These are phyloP conservation scores for Hydraecia micacea DNA, from an alignment of 2,888 invertebrate genomes.

Conservation along the genomic window DNA sequence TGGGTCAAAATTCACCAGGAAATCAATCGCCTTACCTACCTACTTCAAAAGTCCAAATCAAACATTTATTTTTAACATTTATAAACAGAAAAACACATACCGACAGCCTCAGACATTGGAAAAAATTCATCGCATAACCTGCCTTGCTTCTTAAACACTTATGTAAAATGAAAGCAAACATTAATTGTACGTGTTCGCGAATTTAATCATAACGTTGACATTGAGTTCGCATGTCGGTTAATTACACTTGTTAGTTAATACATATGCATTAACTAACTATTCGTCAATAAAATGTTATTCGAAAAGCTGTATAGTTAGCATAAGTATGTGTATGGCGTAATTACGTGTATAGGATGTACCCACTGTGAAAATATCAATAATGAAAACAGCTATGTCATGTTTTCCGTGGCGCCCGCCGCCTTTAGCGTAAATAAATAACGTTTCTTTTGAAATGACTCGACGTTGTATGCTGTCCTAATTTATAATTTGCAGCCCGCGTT, in stretches of 20 bases:
- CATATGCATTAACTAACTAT: slow-evolving; percentile 39
- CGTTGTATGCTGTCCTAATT: slow-evolving; percentile 29
- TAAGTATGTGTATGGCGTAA: not conserved
- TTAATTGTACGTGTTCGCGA: slow-evolving; percentile 27
- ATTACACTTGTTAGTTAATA: slow-evolving; percentile 31
- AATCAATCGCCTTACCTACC: not conserved
- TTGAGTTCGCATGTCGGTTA: slow-evolving; percentile 44
- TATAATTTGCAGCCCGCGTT: slow-evolving; percentile 31
- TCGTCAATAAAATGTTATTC: slow-evolving; percentile 36
- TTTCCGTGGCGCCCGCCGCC: slow-evolving; percentile 54
- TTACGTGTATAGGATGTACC: slow-evolving; percentile 7
- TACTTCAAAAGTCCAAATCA: slow-evolving; percentile 5
- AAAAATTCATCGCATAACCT: not conserved
- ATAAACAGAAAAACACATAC: not conserved
- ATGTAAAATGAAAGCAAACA: slow-evolving; percentile 39
- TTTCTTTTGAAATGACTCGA: slow-evolving; percentile 39
- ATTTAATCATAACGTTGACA: slow-evolving; percentile 45
- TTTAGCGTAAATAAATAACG: slow-evolving; percentile 37
- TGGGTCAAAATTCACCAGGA: not conserved
- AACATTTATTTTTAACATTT: not conserved
- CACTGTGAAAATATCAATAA: slow-evolving; percentile 62
- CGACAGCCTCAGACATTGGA: not conserved
- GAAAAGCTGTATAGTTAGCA: slow-evolving; percentile 12
- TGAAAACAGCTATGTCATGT: slow-evolving; percentile 70
- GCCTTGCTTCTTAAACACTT: slow-evolving; percentile 22